Evolutionary conservation across 1,140 invertebrate genomes (phyloP).

Genomic region (Leptinotarsa undecemlineata): DNA sequence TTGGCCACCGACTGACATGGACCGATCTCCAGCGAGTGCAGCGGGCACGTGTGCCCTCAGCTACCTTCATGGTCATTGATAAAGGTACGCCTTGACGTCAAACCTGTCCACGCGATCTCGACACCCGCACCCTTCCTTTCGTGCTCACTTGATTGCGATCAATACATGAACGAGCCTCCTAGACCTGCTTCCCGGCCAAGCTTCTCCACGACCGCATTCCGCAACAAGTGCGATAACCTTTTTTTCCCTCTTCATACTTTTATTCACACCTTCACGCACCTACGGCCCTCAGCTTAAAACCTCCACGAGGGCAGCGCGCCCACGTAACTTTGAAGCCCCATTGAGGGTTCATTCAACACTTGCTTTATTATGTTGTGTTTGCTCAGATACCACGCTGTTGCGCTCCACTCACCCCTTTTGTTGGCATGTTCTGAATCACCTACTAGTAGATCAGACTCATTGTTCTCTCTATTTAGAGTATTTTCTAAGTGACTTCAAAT

Average conservation of each 20-base stretch:
- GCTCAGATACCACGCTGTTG: not conserved
- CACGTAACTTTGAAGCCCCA: not conserved
- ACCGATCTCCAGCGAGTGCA: slow-evolving; percentile 27
- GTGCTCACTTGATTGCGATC: slow-evolving; percentile 14
- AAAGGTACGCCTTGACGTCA: slow-evolving; percentile 53
- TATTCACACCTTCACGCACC: not conserved
- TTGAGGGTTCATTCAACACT: not conserved
- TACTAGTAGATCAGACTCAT: too few species aligned
- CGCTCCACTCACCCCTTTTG: not conserved
- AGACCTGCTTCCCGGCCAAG: slow-evolving; percentile 20
- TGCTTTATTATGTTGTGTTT: not conserved
- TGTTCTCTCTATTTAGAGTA: too few species aligned
- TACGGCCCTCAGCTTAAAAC: not conserved
- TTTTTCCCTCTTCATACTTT: not conserved
- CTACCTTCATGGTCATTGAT: slow-evolving; percentile 55
- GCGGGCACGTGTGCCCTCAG: slow-evolving; percentile 52
- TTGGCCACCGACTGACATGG: slow-evolving; percentile 18
- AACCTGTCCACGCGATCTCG: slow-evolving; percentile 18
- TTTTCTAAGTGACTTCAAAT: too few species aligned
- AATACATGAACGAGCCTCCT: slow-evolving; percentile 23
- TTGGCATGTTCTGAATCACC: not conserved
- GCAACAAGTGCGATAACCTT: slow-evolving; percentile 23
- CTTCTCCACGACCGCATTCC: slow-evolving; percentile 16
- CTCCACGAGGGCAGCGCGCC: not conserved
- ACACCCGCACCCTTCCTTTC: slow-evolving; percentile 3